Evolutionary conservation across 2,797 vertebrate genomes (phyloP), one percentile per base, ranked within the genome.

Genomic region (Pipistrellus kuhlii): DNA sequence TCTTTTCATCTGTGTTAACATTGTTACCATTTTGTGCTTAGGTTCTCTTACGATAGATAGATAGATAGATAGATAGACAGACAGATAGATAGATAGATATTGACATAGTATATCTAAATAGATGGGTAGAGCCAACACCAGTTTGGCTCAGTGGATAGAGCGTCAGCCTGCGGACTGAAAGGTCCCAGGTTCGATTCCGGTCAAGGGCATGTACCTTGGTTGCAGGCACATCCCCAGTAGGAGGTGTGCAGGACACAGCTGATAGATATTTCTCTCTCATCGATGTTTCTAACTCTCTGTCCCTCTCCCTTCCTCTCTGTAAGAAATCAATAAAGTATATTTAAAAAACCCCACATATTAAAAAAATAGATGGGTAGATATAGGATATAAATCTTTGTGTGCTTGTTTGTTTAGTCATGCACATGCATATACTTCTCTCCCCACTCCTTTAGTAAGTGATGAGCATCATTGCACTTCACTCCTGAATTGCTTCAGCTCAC

Each of bases 1-100:
- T 91, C 51, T 30, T 68, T 93, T 84, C 51, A 69, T 46, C 71
- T 87, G 41, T 14, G 11, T 85, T 96, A 44, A 82, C 71, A 11
- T 78, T 88, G 64, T 81, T 93, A 75, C 89, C 23, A 88, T 83
- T 95, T 91, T 88, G 71, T 88, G 66, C 48, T 87, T 93, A 85
- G n/a, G 11, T 85, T 94, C 53, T 92, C 32, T 89, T 17, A 72
- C 8, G 57, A 14, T 71, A 89, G n/a, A 69, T 41, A 85, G 41
- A 85, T 66, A 51, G 51, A 53, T 20, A 53, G 53, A 55, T 82
- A 66, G 32, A 25, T 48, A 62, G 35, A 71, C 38, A 44, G 44
- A 23, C 32, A 85, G 53, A 85, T 30, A 62, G 11, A 13, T 57
- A 46, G 27, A 62, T 62, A 62, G 59, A 62, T 62, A 62, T 30